Conservation (phyloP, 2,888 invertebrate genomes). For the Ceriagrion tenellum region DNA sequence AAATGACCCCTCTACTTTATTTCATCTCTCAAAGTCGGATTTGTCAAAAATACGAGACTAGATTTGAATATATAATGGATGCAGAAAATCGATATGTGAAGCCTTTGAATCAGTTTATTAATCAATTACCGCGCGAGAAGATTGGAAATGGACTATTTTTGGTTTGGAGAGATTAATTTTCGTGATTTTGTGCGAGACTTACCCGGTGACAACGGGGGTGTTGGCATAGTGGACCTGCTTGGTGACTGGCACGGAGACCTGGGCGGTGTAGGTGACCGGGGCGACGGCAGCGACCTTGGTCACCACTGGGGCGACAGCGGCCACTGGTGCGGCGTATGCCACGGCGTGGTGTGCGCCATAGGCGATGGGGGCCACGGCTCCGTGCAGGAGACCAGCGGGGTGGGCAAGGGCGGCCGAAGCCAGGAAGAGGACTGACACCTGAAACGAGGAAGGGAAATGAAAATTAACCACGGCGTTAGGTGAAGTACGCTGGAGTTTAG, state of each 20-base stretch:
- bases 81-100: too few relatives aligned
- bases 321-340: too few relatives aligned
- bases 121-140: too few relatives aligned
- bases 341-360: not conserved
- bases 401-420: slow-evolving; percentile 57
- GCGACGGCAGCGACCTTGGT: slow-evolving; percentile 49
- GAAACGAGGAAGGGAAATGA: not conserved
- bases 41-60: too few relatives aligned
- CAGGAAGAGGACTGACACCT: slow-evolving; percentile 55
- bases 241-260: slow-evolving; percentile 69
- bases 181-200: not conserved
- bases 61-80: too few relatives aligned
- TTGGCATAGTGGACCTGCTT: slow-evolving; percentile 70
- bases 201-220: slow-evolving; percentile 70
- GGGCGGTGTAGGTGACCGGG: slow-evolving; percentile 62
- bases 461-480: too few relatives aligned
- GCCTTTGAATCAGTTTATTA: too few relatives aligned
- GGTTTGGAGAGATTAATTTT: too few relatives aligned
- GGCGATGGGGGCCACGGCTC: slow-evolving; percentile 12
- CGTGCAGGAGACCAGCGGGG: not conserved
- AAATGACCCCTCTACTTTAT: too few relatives aligned
- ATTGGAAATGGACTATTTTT: too few relatives aligned
- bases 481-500: too few relatives aligned
- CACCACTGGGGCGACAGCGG: not conserved
- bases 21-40: too few relatives aligned